phyloP scores from a whole-genome alignment of 2,888 invertebrate genomes.

The Ochropleura plecta region DNA sequence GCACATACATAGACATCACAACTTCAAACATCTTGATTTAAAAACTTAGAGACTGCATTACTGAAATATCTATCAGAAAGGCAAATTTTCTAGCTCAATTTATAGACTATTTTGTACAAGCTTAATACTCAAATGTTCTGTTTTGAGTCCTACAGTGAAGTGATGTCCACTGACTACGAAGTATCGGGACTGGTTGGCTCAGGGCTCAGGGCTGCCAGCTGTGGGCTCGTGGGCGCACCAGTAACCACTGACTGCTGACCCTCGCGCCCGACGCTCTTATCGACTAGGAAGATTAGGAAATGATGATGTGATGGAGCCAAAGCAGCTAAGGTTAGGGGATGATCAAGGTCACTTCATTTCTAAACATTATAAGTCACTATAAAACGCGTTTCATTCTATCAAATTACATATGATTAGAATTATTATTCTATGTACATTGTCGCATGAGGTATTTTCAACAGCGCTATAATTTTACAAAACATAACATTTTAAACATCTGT shows the following conservation, averaged over 20 bases:
- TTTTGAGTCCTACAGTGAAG: conserved; percentile 72
- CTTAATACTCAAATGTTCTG: conserved; percentile 72
- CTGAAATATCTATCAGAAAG: conserved; percentile 78
- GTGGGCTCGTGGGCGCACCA: neutral
- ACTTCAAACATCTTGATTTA: conserved; percentile 66
- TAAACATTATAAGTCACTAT: conserved; percentile 86
- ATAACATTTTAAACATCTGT: conserved; percentile 75
- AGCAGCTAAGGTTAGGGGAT: conserved; percentile 87
- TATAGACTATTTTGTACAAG: conserved; percentile 83
- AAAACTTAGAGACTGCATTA: conserved; percentile 74
- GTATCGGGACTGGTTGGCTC: conserved; percentile 55
- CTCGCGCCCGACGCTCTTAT: conserved; percentile 59
- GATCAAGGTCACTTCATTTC: conserved; percentile 90
- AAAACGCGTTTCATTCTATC: conserved; percentile 79
- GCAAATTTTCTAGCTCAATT: conserved; percentile 82
- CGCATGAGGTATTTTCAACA: conserved; percentile 84
- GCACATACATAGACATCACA: conserved; percentile 65
- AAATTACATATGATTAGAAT: conserved; percentile 76
- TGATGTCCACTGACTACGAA: conserved; percentile 64
- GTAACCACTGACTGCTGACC: conserved; percentile 20
- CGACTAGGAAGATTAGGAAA: conserved; percentile 73
- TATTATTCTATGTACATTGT: conserved; percentile 79
- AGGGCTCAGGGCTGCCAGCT: conserved; percentile 44
- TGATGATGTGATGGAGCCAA: conserved; percentile 82
- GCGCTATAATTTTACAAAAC: conserved; percentile 80